Percentiles rank a stretch among this genome's conserved stretches.
phyloP scores from a whole-genome alignment of 1,140 invertebrate species.

The Neomicropteryx cornuta region DNA sequence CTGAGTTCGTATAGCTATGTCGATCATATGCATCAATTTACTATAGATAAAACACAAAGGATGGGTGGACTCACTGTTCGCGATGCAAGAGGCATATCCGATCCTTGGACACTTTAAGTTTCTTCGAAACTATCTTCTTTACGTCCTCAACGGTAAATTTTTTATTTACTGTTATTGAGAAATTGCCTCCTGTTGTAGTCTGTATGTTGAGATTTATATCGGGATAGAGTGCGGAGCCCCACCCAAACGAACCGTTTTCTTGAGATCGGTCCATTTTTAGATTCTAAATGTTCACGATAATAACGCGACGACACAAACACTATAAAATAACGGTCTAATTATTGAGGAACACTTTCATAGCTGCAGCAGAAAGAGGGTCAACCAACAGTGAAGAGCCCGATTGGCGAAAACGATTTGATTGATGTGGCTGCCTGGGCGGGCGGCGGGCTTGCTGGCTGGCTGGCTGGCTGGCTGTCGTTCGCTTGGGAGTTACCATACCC shows the following conservation, averaged over 20 bases:
- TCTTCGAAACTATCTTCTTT: constrained; percentile 85
- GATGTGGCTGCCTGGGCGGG: too few relatives aligned
- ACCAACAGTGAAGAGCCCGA: too few relatives aligned
- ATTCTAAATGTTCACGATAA: too few relatives aligned
- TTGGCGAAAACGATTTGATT: too few relatives aligned
- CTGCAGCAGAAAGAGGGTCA: too few relatives aligned
- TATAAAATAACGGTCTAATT: too few relatives aligned
- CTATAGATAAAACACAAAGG: not conserved
- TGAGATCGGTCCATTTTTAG: constrained; percentile 37
- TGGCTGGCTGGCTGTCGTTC: not conserved
- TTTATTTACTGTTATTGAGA: constrained; percentile 67
- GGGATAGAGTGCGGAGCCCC: constrained; percentile 50
- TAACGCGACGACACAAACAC: too few relatives aligned
- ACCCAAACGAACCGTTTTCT: constrained; percentile 44
- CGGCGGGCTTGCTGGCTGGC: not conserved
- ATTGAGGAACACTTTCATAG: too few relatives aligned
- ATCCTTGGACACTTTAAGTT: constrained; percentile 83
- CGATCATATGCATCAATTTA: not conserved
- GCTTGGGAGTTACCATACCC: constrained; percentile 16
- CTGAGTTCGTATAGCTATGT: constrained; percentile 13
- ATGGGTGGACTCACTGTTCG: constrained; percentile 63
- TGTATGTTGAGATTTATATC: constrained; percentile 71
- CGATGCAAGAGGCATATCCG: constrained; percentile 82
- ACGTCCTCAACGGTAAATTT: constrained; percentile 76
- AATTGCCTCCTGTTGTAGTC: constrained; percentile 84